Conservation (phyloP, 2,888 invertebrate genomes). For the Atherix ibis region DNA sequence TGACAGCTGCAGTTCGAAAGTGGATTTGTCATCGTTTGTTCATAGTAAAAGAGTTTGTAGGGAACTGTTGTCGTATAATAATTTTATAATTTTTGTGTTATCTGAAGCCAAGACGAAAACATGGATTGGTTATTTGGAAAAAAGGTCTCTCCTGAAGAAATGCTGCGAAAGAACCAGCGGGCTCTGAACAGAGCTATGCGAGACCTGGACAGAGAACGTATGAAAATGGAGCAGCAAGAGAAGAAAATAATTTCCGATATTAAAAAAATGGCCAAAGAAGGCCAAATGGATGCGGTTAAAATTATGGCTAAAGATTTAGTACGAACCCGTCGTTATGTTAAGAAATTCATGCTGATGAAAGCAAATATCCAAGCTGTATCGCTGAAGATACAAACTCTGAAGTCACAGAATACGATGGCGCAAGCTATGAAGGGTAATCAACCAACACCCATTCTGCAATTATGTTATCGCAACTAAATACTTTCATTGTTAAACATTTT, state of each 20-base stretch:
- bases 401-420: slow-evolving; percentile 98
- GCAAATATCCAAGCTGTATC: slow-evolving; percentile 98
- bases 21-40: too few species aligned
- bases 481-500: not conserved
- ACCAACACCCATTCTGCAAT: not conserved
- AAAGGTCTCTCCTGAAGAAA: slow-evolving; percentile 90
- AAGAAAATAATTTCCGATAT: slow-evolving; percentile 97
- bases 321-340: slow-evolving; percentile 83
- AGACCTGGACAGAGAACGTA: slow-evolving; percentile 84
- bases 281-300: slow-evolving; percentile 99
- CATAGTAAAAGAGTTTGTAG: too few species aligned
- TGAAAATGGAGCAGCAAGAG: slow-evolving; percentile 96
- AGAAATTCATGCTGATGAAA: slow-evolving; percentile 98
- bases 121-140: slow-evolving; percentile 97
- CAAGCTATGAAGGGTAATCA: slow-evolving; percentile 80
- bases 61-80: too few species aligned
- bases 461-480: not conserved
- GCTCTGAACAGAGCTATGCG: slow-evolving; percentile 97
- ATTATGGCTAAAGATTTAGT: slow-evolving; percentile 99
- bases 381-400: slow-evolving; percentile 91
- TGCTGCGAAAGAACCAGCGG: slow-evolving; percentile 95
- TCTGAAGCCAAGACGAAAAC: too few species aligned
- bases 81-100: too few species aligned
- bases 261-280: slow-evolving; percentile 96
- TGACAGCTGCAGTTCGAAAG: too few species aligned